Base-by-base conservation (phyloP, 2,888 invertebrate genomes). In the Hirtodrosophila histrioides region DNA sequence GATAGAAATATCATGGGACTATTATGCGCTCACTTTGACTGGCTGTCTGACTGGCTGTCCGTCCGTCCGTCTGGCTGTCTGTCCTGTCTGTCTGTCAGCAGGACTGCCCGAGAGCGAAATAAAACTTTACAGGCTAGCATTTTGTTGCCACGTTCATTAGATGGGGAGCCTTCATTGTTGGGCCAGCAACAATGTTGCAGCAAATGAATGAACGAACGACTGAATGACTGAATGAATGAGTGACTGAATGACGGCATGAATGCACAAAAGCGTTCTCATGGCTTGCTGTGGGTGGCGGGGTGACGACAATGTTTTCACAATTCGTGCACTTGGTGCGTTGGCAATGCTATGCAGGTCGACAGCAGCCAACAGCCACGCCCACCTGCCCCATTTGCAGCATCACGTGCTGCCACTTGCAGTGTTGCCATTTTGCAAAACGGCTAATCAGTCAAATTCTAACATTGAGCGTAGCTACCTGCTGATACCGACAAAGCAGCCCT, bases 371-470 rank as follows among this genome's bases (percentile, higher is more conserved):
- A 39, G 45, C 46, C 48, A 58, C 43, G 37, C 78, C 67, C 50
- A 31, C 27, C 37, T 33, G 27, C 24, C 29, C 29, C 41, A 17
- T 27, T 9, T 44, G 27, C n/a, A 36, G 41, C 64, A 65, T 65
- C 80, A 88, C 88, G 88, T 82, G 69, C 86, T 66, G 44, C 48
- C 87, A 86, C 86, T 80, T 86, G 75, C 60, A 66, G 75, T 54
- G 60, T 55, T 69, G 79, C 56, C 77, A 80, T 76, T 88, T 48
- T 54, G 64, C 56, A 82, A 82, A 17, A 74, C 67, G 74, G 77
- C 82, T 83, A 88, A 83, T 83, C 82, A 83, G 88, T 86, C 82
- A 88, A 86, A 86, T 77, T 69, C 66, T 56, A 57, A 49, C 75
- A 40, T 35, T 23, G 29, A 31, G 24, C 27, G 10, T 9, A 2